phyloP scores from a whole-genome alignment of 1,140 invertebrate species.

The Cylas formicarius region DNA sequence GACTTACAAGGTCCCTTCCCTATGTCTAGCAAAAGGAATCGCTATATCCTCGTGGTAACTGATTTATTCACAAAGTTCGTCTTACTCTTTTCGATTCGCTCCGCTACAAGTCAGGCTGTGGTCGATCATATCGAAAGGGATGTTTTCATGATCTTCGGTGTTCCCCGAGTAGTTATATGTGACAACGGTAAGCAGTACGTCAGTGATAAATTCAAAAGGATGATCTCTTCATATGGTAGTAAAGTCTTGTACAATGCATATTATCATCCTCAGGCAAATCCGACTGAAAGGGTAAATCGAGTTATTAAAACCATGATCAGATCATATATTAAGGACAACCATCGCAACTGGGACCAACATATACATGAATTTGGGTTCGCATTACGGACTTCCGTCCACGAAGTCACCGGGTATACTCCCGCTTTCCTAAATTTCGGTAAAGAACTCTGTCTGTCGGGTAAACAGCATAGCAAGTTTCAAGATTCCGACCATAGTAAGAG shows the following conservation, averaged over 20 bases:
- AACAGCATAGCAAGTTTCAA: too few relatives aligned
- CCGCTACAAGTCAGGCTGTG: slow-evolving; percentile 11
- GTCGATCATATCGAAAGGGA: slow-evolving; percentile 17
- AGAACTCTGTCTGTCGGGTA: too few relatives aligned
- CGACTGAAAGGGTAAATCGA: background rate
- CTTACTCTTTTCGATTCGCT: slow-evolving; percentile 7
- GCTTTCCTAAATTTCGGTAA: too few relatives aligned
- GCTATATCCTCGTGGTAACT: slow-evolving; percentile 36
- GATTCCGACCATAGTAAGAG: too few relatives aligned
- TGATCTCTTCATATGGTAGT: too few relatives aligned
- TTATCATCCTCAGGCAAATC: background rate
- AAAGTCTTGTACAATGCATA: background rate
- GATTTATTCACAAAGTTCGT: slow-evolving; percentile 29
- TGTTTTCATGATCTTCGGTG: slow-evolving; percentile 21
- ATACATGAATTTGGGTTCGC: background rate
- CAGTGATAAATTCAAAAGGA: too few relatives aligned
- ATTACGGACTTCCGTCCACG: slow-evolving; percentile 1
- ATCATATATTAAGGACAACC: too few relatives aligned
- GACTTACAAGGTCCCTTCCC: slow-evolving; percentile 41
- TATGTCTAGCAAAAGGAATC: slow-evolving; percentile 22
- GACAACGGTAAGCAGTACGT: slow-evolving; percentile 30
- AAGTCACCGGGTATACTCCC: too few relatives aligned
- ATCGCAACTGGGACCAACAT: background rate
- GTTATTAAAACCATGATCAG: slow-evolving; percentile 1
- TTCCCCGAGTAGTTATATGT: slow-evolving; percentile 15